These are phyloP conservation scores for Pluvianellus socialis DNA, from an alignment of 2,113 vertebrate genomes.

Conservation along the genomic window DNA sequence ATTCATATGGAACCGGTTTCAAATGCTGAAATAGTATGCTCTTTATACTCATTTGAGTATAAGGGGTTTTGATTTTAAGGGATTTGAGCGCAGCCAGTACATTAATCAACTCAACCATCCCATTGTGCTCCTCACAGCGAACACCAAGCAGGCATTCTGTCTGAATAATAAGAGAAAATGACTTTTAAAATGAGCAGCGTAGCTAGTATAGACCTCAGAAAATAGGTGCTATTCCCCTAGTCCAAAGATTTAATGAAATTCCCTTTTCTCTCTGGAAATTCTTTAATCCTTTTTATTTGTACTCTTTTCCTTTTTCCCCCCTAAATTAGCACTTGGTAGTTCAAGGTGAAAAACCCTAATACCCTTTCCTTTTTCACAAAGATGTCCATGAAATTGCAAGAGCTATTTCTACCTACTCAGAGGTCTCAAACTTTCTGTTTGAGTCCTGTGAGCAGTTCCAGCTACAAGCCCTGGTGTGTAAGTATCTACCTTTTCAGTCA, in stretches of 20 bases:
- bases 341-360: not conserved
- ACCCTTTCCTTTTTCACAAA: not conserved
- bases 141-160: not conserved
- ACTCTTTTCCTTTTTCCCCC: accelerated
- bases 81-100: not conserved
- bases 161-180: not conserved
- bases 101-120: not conserved
- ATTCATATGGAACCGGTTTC: not conserved
- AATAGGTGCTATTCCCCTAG: not conserved
- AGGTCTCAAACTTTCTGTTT: not conserved
- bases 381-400: not conserved
- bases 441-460: not conserved
- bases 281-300: not conserved
- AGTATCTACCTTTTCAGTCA: not conserved
- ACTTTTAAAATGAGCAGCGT: not conserved
- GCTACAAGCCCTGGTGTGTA: not conserved
- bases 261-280: not conserved
- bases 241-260: not conserved
- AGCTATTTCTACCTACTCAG: not conserved
- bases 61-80: not conserved
- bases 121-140: not conserved
- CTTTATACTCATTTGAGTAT: not conserved
- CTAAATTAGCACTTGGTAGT: not conserved
- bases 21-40: not conserved
- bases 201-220: not conserved